Evolutionary conservation across 2,113 vertebrate genomes (phyloP), one percentile per base, ranked within the genome.

Genomic region (Gymnogyps californianus): DNA sequence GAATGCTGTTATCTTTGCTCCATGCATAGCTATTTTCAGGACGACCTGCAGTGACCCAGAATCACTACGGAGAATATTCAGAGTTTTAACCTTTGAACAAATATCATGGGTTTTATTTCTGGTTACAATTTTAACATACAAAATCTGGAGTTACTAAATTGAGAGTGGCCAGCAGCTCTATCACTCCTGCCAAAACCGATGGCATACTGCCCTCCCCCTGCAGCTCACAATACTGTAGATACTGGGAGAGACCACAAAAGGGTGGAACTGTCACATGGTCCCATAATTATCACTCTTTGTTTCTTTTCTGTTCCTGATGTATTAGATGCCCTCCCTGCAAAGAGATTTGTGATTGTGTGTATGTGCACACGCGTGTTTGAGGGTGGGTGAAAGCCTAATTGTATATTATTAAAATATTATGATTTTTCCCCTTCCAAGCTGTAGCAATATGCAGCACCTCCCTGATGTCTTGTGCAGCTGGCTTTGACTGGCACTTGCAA

Each of bases 401-500:
- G 95, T 94, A 96, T 97, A 44, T 86, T 96, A 98, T 97, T 97
- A 97, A 96, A 98, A 97, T 98, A 98, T 97, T 97, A 51, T 90
- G 95, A 93, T 96, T 92, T 59, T 87, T 71, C 66, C 75, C 54
- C 13, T 74, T 47, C 80, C 93, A 93, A 96, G 94, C 96, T 91
- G 86, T 5, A 52, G 93, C 83, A 32, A 47, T 14, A 10, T 3
- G 36, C 22, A 7, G 72, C 92, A 61, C 95, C 90, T 96, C 96
- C 96, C 91, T 13, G 79, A 11, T 61, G 93, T 4, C 85, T 91
- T 0, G 42, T 90, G 95, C 97, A 98, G 97, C 97, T 98, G 97
- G 87, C 93, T 91, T 24, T 87, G 38, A 96, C 95, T 96, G 95
- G 96, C 97, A 93, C 88, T 90, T 21, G 31, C 93, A 96, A 97